Percentiles rank a stretch among this genome's conserved stretches.
Conservation (phyloP, 2,113 vertebrate species). For the Engystomops pustulosus region DNA sequence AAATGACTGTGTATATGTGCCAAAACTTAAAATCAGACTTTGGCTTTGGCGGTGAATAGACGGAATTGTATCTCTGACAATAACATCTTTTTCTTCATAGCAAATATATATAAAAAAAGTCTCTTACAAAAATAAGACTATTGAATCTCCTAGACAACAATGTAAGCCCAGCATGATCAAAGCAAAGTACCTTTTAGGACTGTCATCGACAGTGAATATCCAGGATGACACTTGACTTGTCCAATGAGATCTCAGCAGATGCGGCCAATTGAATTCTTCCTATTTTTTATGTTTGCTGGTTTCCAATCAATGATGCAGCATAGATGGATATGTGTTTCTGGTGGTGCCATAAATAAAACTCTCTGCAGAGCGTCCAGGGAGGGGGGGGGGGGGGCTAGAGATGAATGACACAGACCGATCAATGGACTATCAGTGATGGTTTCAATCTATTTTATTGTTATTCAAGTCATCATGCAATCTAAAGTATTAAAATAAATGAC, state of each 20-base stretch:
- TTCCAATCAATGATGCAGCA: neutral
- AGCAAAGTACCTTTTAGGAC: neutral
- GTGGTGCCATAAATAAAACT: constrained; percentile 58
- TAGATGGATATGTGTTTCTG: constrained; percentile 54
- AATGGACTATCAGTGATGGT: constrained; percentile 62
- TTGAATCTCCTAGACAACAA: neutral
- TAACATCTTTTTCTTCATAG: no score
- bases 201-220: neutral
- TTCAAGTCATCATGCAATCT: constrained; percentile 66
- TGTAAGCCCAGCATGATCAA: neutral
- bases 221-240: constrained; percentile 39
- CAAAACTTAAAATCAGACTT: no score
- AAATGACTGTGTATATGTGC: no score
- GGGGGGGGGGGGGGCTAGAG: constrained; percentile 2
- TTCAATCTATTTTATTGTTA: constrained; percentile 63
- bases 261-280: constrained; percentile 49
- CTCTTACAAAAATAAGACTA: no score
- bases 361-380: constrained; percentile 41
- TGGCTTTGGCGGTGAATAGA: no score
- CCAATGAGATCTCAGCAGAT: constrained; percentile 30
- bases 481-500: constrained; percentile 62
- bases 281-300: constrained; percentile 48
- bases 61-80: no score
- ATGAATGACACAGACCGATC: constrained; percentile 63
- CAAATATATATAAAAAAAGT: no score